Evolutionary conservation across 2,888 invertebrate genomes (phyloP).

Genomic region (Tuta absoluta): DNA sequence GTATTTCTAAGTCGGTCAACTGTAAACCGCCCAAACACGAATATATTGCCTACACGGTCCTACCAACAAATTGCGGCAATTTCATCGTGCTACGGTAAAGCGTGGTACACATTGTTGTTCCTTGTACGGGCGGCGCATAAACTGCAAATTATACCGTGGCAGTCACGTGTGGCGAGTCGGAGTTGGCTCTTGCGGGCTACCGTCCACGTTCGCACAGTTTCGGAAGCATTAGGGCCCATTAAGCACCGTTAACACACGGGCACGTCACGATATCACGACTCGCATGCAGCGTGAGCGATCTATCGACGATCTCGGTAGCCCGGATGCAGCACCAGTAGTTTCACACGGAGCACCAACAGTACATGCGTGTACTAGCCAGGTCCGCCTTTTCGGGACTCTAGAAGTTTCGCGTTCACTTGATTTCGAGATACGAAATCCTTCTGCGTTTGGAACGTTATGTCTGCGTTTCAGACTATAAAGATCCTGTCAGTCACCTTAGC

Average conservation of each 20-base stretch:
- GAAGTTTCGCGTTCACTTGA: slow-evolving; percentile 1
- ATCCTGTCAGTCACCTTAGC: not conserved
- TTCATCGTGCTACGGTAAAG: slow-evolving; percentile 60
- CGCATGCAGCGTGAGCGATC: slow-evolving; percentile 68
- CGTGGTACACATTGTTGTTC: slow-evolving; percentile 60
- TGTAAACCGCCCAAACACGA: slow-evolving; percentile 38
- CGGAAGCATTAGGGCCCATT: slow-evolving; percentile 81
- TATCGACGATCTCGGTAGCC: slow-evolving; percentile 77
- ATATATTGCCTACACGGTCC: slow-evolving; percentile 41
- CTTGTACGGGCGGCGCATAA: slow-evolving; percentile 58
- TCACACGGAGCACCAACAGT: slow-evolving; percentile 68
- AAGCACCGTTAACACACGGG: slow-evolving; percentile 79
- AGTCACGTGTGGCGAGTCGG: slow-evolving; percentile 66
- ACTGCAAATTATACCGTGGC: slow-evolving; percentile 69
- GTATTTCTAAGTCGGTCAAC: slow-evolving; percentile 20
- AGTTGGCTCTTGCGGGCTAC: slow-evolving; percentile 63
- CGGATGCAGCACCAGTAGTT: slow-evolving; percentile 55
- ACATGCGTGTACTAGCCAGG: slow-evolving; percentile 39
- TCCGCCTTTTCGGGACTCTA: slow-evolving; percentile 24
- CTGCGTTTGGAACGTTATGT: not conserved
- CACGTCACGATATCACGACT: slow-evolving; percentile 77
- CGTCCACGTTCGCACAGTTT: slow-evolving; percentile 80
- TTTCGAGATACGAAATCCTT: slow-evolving; percentile 9
- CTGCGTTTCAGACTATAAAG: slow-evolving; percentile 1
- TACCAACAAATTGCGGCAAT: slow-evolving; percentile 61